Base-by-base conservation (phyloP, 2,888 invertebrate genomes). In the Metalampra italica region DNA sequence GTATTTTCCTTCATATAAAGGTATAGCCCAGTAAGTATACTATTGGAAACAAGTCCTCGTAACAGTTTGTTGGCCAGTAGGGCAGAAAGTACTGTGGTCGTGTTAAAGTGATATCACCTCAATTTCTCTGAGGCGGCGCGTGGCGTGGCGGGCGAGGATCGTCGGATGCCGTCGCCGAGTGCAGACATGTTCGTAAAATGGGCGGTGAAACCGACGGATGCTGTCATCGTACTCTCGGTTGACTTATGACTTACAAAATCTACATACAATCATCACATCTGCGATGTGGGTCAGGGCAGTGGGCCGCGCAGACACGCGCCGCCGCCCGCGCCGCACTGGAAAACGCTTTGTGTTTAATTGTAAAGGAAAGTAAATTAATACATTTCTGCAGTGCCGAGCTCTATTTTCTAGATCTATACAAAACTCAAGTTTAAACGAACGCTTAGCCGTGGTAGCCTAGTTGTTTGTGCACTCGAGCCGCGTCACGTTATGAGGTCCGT, bases 211-310 rank as follows among this genome's bases (percentile, higher is more conserved):
- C 79, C 71, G 66, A 75, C 73, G 72, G 78, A 83, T 82, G 81
- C 80, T 88, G 84, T 85, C 84, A 85, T 82, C 82, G 65, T 61
- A 64, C 69, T 73, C 73, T 69, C 70, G 69, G 60, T 70, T 83
- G 75, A 84, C 78, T 82, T 86, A 84, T 81, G 79, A 73, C 81
- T 84, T 80, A 80, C 78, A 81, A 81, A 86, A 88, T 88, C 86
- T 86, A 84, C 87, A 87, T 87, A 88, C 86, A 89, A 87, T 88
- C 79, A 82, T 80, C 75, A 72, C 79, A 82, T 80, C 75, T 71
- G 59, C 62, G 53, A 83, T 77, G 84, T 87, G 69, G 83, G 85
- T 76, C 85, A 85, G 83, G 88, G 78, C 83, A 87, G 83, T 86
- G 75, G 86, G 85, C 73, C 77, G 75, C 64, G 62, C 66, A 62